Evolutionary conservation across 2,888 invertebrate species (phyloP).

Genomic region (Trichogramma evanescens): DNA sequence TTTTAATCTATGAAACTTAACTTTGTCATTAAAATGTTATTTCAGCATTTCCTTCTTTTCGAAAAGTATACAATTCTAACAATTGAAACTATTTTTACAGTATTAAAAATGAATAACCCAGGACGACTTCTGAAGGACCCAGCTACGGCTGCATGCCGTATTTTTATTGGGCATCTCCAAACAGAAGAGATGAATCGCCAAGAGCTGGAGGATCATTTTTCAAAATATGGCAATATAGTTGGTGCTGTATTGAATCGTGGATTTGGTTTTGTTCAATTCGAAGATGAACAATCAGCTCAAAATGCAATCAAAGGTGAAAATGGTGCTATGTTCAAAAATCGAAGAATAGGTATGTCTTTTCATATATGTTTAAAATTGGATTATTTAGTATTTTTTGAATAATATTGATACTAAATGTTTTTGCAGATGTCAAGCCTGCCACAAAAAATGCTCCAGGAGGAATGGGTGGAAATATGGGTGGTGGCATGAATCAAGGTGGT

Average conservation of each 20-base stretch:
- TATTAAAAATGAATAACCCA: constrained; percentile 12
- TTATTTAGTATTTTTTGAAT: constrained; percentile 1
- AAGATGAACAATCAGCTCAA: constrained; percentile 65
- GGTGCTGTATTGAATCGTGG: constrained; percentile 69
- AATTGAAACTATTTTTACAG: background rate
- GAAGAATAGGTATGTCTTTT: constrained; percentile 56
- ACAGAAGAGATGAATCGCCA: constrained; percentile 58
- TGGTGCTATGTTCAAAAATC: constrained; percentile 65
- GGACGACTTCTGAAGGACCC: constrained; percentile 60
- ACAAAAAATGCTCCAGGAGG: constrained; percentile 34
- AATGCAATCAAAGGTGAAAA: constrained; percentile 67
- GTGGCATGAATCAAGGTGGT: constrained; percentile 12
- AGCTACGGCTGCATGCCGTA: constrained; percentile 63
- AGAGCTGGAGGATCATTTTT: constrained; percentile 69
- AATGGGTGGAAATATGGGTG: constrained; percentile 21
- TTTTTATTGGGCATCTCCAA: constrained; percentile 75
- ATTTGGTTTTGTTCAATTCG: constrained; percentile 84
- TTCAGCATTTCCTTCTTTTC: too few species aligned
- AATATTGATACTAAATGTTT: constrained; percentile 6
- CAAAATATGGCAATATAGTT: constrained; percentile 63
- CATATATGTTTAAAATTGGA: background rate
- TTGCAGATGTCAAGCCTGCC: constrained; percentile 42
- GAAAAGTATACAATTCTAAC: too few species aligned
- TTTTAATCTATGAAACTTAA: constrained; percentile 3
- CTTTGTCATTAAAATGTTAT: background rate